Base-by-base conservation (phyloP, 2,113 vertebrate genomes). In the Pituophis catenifer region DNA sequence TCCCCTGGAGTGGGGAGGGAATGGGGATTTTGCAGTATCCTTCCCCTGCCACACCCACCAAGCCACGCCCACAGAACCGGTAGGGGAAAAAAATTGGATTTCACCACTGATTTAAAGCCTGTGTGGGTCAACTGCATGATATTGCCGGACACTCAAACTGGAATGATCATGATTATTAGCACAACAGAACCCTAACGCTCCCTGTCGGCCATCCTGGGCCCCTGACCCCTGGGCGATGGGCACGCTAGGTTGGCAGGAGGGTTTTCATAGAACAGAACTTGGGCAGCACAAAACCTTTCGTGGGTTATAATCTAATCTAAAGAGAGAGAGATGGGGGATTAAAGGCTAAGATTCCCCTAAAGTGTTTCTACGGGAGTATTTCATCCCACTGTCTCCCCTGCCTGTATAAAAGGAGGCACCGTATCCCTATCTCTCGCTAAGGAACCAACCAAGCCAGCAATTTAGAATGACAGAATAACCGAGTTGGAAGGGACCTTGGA, bases 161-260 rank as follows among this genome's bases (percentile, higher is more conserved):
- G 33, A 29, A 29, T 29, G 52, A 48, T 57, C 75, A 29, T 44
- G 38, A 7, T 26, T 1, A 15, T 13, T 29, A 23, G 53, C 70
- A 44, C 19, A 91, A 57, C 24, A 85, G 24, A 55, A 86, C 29
- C 53, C 5, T 44, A 21, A 19, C 8, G 1, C 19, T 15, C 26
- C 59, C 6, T 26, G 19, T 50, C 53, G 21, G 21, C 50, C 90
- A 19, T 21, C 29, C 21, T 81, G 50, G 17, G 38, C 3, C 26
- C 23, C 11, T 26, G 3, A 12, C 11, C 8, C 58, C 29, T 50
- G 13, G 58, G 26, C 86, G 8, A 38, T 90, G 94, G 95, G 85
- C 0, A 0, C 54, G 57, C 12, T 89, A 55, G 1, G 0, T 29
- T 9, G 13, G 70, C 70, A 75, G 70, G n/a, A 75, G 5, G 6